A percentile compares a stretch with the other conserved stretches of the same genome.
Conservation (phyloP, 92 coral and sea anemone genomes). For the Paragorgia papillata region DNA sequence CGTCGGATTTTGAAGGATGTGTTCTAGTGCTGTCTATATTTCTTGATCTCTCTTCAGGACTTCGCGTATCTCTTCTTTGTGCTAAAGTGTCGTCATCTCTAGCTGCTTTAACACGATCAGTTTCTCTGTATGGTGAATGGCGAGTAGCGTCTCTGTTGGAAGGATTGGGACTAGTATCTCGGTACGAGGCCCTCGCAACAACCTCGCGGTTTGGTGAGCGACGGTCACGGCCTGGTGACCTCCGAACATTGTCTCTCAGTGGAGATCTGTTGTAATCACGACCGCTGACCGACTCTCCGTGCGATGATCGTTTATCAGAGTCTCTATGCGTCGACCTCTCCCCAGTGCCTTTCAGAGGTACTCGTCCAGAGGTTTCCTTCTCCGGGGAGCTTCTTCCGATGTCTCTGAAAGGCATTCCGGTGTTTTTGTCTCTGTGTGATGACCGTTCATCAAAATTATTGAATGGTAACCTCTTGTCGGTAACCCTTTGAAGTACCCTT, state of each 20-base stretch:
- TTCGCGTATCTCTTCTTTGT: conserved; percentile 16
- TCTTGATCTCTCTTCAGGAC: conserved; percentile 10
- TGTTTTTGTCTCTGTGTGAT: background rate
- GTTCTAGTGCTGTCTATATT: conserved; percentile 1
- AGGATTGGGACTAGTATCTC: conserved; percentile 29
- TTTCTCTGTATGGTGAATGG: conserved; percentile 32
- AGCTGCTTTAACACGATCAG: conserved; percentile 12
- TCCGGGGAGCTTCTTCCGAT: conserved; percentile 23
- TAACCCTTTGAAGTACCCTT: background rate
- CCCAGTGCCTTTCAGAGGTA: conserved; percentile 12
- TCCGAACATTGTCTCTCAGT: conserved; percentile 1
- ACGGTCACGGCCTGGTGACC: conserved; percentile 26
- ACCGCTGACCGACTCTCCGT: background rate
- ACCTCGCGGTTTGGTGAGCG: conserved; percentile 23
- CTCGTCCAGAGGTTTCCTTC: conserved; percentile 16
- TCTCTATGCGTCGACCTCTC: conserved; percentile 18
- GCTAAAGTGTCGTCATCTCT: conserved; percentile 13
- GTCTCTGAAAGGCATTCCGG: background rate
- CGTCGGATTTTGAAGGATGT: conserved; percentile 20
- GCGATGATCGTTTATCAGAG: conserved; percentile 23
- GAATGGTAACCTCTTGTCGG: conserved; percentile 26
- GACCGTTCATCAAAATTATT: conserved; percentile 34
- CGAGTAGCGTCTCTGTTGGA: background rate
- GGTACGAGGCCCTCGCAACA: conserved; percentile 16
- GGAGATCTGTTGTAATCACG: conserved; percentile 34